phyloP scores from a whole-genome alignment of 2,888 invertebrate genomes.

The Trachelus stipa region DNA sequence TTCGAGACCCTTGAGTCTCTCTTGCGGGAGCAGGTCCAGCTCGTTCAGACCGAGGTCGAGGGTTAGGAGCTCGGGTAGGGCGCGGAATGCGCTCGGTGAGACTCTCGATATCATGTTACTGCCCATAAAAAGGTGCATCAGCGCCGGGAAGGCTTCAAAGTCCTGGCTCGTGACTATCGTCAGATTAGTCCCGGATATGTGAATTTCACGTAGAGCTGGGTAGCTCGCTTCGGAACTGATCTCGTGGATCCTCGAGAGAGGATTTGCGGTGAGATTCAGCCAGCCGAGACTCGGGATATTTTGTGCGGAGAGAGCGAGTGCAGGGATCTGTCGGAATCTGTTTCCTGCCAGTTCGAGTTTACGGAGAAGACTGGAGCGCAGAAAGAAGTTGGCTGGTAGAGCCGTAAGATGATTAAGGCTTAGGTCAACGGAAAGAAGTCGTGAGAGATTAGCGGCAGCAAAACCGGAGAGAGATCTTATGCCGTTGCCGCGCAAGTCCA shows the following conservation, averaged over 20 bases:
- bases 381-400: conserved; percentile 84
- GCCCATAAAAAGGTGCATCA: conserved; percentile 80
- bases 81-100: conserved; percentile 87
- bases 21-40: conserved; percentile 84
- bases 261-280: conserved; percentile 87
- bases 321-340: conserved; percentile 83
- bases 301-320: conserved; percentile 79
- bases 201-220: conserved; percentile 83
- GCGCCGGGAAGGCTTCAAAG: conserved; percentile 84
- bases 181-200: conserved; percentile 83
- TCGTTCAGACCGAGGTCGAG: conserved; percentile 87
- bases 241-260: conserved; percentile 80
- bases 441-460: conserved; percentile 80
- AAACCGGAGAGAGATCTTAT: conserved; percentile 83
- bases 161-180: conserved; percentile 86
- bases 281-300: conserved; percentile 79
- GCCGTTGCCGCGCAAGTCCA: conserved; percentile 80
- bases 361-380: conserved; percentile 77
- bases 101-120: conserved; percentile 82
- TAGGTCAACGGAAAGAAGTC: conserved; percentile 79
- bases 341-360: conserved; percentile 84
- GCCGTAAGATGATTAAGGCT: conserved; percentile 81
- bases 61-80: conserved; percentile 79
- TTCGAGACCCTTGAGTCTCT: conserved; percentile 83
- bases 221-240: conserved; percentile 76